phyloP scores from a whole-genome alignment of 2,888 invertebrate species.

The Theretra japonica region DNA sequence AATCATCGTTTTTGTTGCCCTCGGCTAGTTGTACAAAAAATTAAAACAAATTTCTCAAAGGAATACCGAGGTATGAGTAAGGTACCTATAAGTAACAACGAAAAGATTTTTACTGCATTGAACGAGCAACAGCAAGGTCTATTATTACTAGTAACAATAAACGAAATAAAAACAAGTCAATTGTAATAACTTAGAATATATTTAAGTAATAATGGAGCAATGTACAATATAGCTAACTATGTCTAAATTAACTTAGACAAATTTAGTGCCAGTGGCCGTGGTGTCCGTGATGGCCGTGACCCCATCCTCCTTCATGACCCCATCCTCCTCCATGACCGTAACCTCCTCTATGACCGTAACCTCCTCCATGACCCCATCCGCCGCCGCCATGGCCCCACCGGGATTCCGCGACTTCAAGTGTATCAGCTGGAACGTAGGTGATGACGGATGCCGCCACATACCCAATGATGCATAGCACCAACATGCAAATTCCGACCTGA shows the following conservation, averaged over 20 bases:
- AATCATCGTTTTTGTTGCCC: no score
- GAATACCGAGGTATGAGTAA: no score
- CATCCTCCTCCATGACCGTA: slow-evolving; percentile 33
- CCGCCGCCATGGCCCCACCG: slow-evolving; percentile 28
- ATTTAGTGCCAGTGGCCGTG: slow-evolving; percentile 30
- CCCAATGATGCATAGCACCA: slow-evolving; percentile 40
- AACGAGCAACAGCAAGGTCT: no score
- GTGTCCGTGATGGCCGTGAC: slow-evolving; percentile 18
- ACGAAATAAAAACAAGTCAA: slow-evolving; percentile 1
- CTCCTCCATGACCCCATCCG: slow-evolving; percentile 36
- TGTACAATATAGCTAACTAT: no score
- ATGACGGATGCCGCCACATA: not conserved
- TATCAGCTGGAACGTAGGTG: slow-evolving; percentile 35
- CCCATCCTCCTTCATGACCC: slow-evolving; percentile 33
- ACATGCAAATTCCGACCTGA: slow-evolving; percentile 42
- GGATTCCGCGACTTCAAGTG: slow-evolving; percentile 45
- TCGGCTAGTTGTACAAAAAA: no score
- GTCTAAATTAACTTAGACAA: not conserved
- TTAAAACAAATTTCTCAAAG: no score
- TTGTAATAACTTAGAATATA: slow-evolving; percentile 38
- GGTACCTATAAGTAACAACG: no score
- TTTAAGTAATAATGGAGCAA: not conserved
- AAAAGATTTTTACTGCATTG: no score
- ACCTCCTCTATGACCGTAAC: slow-evolving; percentile 36
- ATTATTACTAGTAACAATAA: not conserved